Evolutionary conservation across 2,888 invertebrate species (phyloP), one percentile per base, ranked within the genome.

Genomic region (Tyria jacobaeae): DNA sequence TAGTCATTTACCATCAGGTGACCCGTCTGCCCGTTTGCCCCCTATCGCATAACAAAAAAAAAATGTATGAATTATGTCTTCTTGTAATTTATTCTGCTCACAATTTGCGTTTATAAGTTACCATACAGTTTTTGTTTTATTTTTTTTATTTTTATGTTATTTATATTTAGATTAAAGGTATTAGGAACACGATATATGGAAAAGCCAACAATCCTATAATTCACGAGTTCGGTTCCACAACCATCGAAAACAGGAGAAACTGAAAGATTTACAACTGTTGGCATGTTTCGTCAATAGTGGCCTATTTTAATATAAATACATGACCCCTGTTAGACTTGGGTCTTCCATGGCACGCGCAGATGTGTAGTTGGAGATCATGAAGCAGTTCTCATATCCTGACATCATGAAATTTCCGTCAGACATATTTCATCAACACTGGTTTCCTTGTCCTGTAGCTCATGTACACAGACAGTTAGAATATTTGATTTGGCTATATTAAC

Each of bases 321-420:
- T n/a, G 62, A 9, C 66, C 27, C 66, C 66, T 48, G 25, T 62
- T 66, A 25, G 47, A 39, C 12, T 62, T 39, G 7, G 54, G 6
- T 44, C 60, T 59, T 25, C 49, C 44, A 37, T 47, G 62, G 14
- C 48, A 62, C 3, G 59, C 9, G 57, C 62, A 7, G 62, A 44
- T 1, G 35, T 12, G 35, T 57, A 62, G n/a, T 57, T 53, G 14
- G 54, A 21, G 57, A 49, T 48, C 52, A 27, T 27, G 27, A 27
- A 27, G 27, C 27, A 52, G 15, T 34, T 10, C 17, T 64, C 60
- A 52, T 57, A 52, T 31, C 57, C 64, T 14, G 54, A 24, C 15
- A 56, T 59, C 0, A 62, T 31, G 17, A 62, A 66, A 14, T 56
- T 55, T 68, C 68, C 12, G 62, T 62, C 27, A 68, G 37, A 49